A percentile compares a stretch with the other conserved stretches of the same genome.
These are phyloP conservation scores for Myanophis thanlyinensis DNA, from an alignment of 2,113 vertebrate genomes.

Conservation along the genomic window DNA sequence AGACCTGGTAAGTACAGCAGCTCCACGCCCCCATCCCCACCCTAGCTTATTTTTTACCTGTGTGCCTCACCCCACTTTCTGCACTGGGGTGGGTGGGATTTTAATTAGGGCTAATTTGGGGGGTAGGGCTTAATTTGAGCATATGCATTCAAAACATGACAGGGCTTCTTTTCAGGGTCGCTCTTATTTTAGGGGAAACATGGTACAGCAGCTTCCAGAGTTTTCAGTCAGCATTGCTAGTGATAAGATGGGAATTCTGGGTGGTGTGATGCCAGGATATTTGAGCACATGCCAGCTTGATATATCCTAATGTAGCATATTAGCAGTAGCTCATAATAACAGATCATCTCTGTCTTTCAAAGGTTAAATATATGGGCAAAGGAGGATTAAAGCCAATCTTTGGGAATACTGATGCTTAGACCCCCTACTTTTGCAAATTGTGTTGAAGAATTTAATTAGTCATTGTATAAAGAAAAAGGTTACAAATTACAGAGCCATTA, in stretches of 20 bases:
- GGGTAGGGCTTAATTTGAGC: too few species aligned
- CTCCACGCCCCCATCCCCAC: too few species aligned
- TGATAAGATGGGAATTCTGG: not conserved
- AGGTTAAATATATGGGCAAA: not conserved
- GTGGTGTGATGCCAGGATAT: not conserved
- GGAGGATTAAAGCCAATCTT: not conserved
- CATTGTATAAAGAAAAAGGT: not conserved
- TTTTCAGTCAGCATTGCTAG: not conserved
- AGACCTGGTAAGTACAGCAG: too few species aligned
- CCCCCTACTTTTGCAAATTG: not conserved
- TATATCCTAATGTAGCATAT: not conserved
- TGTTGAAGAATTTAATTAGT: not conserved
- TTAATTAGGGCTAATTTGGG: too few species aligned
- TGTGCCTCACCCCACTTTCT: too few species aligned
- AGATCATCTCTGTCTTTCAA: not conserved
- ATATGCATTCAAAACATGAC: too few species aligned
- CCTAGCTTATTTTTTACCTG: too few species aligned
- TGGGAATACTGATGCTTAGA: not conserved
- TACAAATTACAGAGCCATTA: not conserved
- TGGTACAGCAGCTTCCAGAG: not conserved
- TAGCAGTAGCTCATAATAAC: not conserved
- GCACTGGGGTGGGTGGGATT: too few species aligned
- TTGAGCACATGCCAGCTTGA: not conserved
- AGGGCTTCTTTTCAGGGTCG: too few species aligned
- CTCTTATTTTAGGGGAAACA: too few species aligned